phyloP scores from a whole-genome alignment of 1,140 invertebrate species.

The Laodelphax striatellus region DNA sequence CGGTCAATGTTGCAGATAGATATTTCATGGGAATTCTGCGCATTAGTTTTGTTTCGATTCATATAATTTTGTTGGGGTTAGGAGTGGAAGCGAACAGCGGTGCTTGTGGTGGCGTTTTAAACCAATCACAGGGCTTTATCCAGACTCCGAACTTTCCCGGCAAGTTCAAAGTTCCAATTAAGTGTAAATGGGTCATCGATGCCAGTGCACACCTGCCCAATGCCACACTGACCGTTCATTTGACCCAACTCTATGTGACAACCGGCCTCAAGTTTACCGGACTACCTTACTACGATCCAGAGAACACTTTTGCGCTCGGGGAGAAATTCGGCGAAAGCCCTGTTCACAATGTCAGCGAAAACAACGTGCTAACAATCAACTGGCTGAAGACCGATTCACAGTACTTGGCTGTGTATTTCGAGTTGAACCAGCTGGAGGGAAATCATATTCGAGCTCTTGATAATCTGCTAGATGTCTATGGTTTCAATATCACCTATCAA shows the following conservation, averaged over 20 bases:
- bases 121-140: constrained; percentile 50
- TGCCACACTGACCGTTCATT: constrained; percentile 60
- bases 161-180: constrained; percentile 63
- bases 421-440: constrained; percentile 57
- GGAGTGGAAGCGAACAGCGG: too few relatives aligned
- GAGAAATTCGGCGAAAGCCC: constrained; percentile 3
- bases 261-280: constrained; percentile 70
- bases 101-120: constrained; percentile 48
- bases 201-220: constrained; percentile 38
- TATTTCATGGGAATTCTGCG: too few relatives aligned
- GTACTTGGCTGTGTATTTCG: constrained; percentile 69
- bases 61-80: too few relatives aligned
- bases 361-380: constrained; percentile 51
- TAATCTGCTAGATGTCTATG: constrained; percentile 70
- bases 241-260: constrained; percentile 77
- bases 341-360: constrained; percentile 14
- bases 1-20: too few relatives aligned
- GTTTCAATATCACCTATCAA: constrained; percentile 88
- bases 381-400: constrained; percentile 57
- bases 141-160: constrained; percentile 73
- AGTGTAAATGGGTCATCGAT: constrained; percentile 78
- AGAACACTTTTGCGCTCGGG: constrained; percentile 28
- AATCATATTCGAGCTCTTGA: constrained; percentile 71
- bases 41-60: too few relatives aligned
- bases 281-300: constrained; percentile 62